phyloP scores from a whole-genome alignment of 1,140 invertebrate genomes.

The Drosophila miranda region DNA sequence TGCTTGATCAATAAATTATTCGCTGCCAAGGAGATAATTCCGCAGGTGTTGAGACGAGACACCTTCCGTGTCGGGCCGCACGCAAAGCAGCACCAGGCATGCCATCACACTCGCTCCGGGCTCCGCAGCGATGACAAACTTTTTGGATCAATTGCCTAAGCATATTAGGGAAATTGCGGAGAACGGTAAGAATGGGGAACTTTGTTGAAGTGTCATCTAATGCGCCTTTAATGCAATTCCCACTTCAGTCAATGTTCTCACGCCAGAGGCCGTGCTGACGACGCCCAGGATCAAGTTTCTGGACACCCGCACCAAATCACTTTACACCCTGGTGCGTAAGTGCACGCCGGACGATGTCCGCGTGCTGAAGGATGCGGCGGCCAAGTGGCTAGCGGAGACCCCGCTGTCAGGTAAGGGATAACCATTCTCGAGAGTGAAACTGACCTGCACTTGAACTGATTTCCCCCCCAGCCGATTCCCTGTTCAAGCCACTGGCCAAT shows the following conservation, averaged over 20 bases:
- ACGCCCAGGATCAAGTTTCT: slow-evolving; percentile 54
- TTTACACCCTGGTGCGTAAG: slow-evolving; percentile 41
- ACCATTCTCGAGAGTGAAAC: background rate
- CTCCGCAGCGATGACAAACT: slow-evolving; percentile 50
- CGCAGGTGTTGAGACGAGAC: slow-evolving; percentile 66
- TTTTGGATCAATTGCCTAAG: slow-evolving; percentile 63
- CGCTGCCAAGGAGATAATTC: slow-evolving; percentile 31
- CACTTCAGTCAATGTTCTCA: slow-evolving; percentile 54
- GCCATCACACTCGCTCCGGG: slow-evolving; percentile 24
- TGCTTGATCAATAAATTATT: slow-evolving; percentile 64
- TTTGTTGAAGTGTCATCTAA: slow-evolving; percentile 35
- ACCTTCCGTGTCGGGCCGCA: slow-evolving; percentile 50
- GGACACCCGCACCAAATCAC: slow-evolving; percentile 42
- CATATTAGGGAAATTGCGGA: slow-evolving; percentile 52
- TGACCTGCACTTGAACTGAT: background rate
- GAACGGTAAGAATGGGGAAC: slow-evolving; percentile 43
- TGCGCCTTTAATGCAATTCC: background rate
- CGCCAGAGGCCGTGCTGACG: slow-evolving; percentile 57
- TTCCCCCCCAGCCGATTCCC: slow-evolving; percentile 39
- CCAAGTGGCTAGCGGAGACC: slow-evolving; percentile 65
- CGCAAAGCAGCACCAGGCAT: slow-evolving; percentile 50
- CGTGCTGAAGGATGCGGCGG: slow-evolving; percentile 69
- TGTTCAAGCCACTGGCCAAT: slow-evolving; percentile 56
- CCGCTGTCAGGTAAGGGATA: slow-evolving; percentile 42
- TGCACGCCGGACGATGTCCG: slow-evolving; percentile 73